phyloP scores from a whole-genome alignment of 2,888 invertebrate genomes.

The Caenorhabditis becei region DNA sequence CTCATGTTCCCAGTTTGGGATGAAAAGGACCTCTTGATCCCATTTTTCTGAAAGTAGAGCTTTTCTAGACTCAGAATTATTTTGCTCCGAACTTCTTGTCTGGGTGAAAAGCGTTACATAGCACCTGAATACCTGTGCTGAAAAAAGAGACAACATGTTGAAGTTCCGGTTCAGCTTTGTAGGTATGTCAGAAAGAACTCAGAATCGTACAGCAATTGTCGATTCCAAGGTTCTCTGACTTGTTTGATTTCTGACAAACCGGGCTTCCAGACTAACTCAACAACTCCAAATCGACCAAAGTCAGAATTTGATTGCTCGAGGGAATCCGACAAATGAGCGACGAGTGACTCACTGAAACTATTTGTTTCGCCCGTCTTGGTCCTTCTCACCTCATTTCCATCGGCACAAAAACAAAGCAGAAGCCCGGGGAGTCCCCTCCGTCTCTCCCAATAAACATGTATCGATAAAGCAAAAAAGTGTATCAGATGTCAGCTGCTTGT shows the following conservation, averaged over 20 bases:
- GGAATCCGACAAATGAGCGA: conserved; percentile 11
- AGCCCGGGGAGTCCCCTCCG: not conserved
- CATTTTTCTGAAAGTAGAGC: no score
- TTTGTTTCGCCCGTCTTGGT: not conserved
- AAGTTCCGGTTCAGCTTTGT: no score
- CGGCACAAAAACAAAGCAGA: conserved; percentile 22
- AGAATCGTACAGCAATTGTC: not conserved
- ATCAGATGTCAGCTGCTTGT: conserved; percentile 34
- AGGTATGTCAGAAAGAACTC: not conserved
- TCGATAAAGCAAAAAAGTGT: conserved; percentile 17
- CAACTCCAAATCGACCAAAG: not conserved
- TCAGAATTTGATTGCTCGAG: conserved; percentile 45
- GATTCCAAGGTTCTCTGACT: not conserved
- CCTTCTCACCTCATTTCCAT: conserved; percentile 27
- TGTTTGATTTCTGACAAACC: conserved; percentile 1
- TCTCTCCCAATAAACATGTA: conserved; percentile 33
- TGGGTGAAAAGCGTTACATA: no score
- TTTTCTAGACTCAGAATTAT: no score
- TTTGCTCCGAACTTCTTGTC: no score
- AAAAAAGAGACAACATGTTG: no score
- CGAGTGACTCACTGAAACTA: not conserved
- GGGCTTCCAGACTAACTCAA: not conserved
- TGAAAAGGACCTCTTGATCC: no score
- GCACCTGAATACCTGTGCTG: no score
- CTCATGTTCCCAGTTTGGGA: no score